Evolutionary conservation across 2,888 invertebrate species (phyloP), one percentile per base, ranked within the genome.

Genomic region (Labia minor): DNA sequence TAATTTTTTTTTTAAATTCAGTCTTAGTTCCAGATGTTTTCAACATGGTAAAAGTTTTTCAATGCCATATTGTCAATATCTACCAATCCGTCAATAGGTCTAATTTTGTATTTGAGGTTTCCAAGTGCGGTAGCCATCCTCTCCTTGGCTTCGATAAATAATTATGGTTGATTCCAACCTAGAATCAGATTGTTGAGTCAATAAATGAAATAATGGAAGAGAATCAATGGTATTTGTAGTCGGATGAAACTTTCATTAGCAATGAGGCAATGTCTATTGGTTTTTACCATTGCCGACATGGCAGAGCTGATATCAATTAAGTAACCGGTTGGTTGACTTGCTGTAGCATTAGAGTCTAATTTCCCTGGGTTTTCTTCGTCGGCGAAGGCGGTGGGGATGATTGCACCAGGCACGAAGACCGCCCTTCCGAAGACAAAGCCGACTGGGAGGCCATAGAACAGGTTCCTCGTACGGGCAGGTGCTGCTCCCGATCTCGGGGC

Each of bases 191-290:
- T 49, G 49, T 49, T 49, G 49, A 49, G 49, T 49, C 49, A 49
- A 49, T 49, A 49, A 49, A 49, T 49, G 49, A 14, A 49, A 49
- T 49, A 49, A 49, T 49, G 3, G 49, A 49, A 14, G 3, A 4
- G 49, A 49, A 49, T 49, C 49, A 49, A 10, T 49, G 49, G 49
- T 49, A 49, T 49, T 14, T 16, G 49, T 49, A 8, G 49, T 49
- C 16, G 49, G 49, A 49, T 49, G 49, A 49, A 49, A 49, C 49
- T 49, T 49, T 49, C 4, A 4, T 49, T 49, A 14, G n/a, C 49
- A 49, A 49, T 49, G 49, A 49, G 49, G 49, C 49, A 49, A 49
- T 49, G 49, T 49, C 49, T 49, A 49, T 49, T 49, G 49, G 49
- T 49, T 49, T 49, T 49, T 49, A 49, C 49, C n/a, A n/a, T 49